Base-by-base conservation (phyloP, 2,888 invertebrate genomes). In the Cephus sareptanus region DNA sequence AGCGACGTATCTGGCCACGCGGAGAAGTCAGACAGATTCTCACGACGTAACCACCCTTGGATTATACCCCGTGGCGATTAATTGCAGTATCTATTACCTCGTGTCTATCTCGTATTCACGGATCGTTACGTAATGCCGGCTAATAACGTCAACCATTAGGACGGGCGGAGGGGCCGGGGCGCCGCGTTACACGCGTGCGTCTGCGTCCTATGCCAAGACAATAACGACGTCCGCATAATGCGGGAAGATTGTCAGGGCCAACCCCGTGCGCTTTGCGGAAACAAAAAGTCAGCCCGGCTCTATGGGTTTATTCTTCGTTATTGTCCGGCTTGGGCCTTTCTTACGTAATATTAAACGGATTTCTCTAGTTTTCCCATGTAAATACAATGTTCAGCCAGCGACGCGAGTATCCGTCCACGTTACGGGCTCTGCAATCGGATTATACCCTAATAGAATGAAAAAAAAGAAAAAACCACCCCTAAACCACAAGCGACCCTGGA, bases 31-130 rank as follows among this genome's bases (percentile, higher is more conserved):
- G 71, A 13, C 31, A n/a, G 73, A 73, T 76, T 70, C 76, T 76
- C 56, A 73, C 68, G 68, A 40, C 73, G 35, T 68, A 68, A 74
- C 34, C 74, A 34, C 74, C 34, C 34, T n/a, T 34, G 33, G 35
- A 35, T 31, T 33, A 33, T 68, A 76, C 79, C 79, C 76, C 76
- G 34, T 23, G 74, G 70, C 79, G 79, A 79, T 79, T 79, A 79
- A 79, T 79, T 74, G 74, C 76, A 74, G 73, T 74, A 79, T 80
- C 78, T 76, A 79, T 79, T 77, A 73, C 76, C 81, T 80, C 79
- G 69, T 80, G 83, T 86, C 85, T 87, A 89, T 90, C 87, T 87
- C 78, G 87, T 85, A 90, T 91, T 90, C 89, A 89, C 87, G 88
- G 88, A 84, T 90, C 89, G 89, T 89, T 90, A 87, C 89, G 86